Percentiles rank a stretch among this genome's conserved stretches.
Conservation (phyloP, 2,113 vertebrate genomes). For the Rhineura floridana region DNA sequence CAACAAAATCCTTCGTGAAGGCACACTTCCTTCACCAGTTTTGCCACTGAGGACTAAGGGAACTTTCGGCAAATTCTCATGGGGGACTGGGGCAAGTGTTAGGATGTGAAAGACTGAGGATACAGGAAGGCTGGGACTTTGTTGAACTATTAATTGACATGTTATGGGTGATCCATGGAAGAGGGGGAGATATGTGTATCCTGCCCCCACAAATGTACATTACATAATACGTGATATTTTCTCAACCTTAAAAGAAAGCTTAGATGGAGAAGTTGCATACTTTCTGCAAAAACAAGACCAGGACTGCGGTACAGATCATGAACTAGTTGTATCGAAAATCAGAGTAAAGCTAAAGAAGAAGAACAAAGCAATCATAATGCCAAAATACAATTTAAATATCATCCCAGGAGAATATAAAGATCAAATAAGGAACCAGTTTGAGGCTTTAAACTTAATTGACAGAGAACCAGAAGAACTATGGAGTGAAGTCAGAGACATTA, state of each 20-base stretch:
- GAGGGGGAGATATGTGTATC: not conserved
- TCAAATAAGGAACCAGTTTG: no score
- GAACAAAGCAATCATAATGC: no score
- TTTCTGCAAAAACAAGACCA: no score
- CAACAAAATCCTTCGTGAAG: not conserved
- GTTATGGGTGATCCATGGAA: not conserved
- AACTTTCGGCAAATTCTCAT: not conserved
- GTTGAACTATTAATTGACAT: not conserved
- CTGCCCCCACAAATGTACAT: not conserved
- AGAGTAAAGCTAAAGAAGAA: no score
- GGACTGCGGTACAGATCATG: no score
- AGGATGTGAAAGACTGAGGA: not conserved
- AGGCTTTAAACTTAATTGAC: no score
- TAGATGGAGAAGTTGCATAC: no score
- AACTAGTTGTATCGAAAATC: no score
- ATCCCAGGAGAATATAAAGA: no score
- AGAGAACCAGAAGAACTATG: no score
- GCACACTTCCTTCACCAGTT: not conserved
- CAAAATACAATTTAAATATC: no score
- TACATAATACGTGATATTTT: not conserved
- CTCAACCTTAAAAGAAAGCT: not conserved
- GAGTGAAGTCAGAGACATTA: no score
- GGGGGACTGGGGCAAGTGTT: not conserved
- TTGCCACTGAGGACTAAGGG: conserved; percentile 1
- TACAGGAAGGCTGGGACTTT: not conserved